These are phyloP conservation scores for Lepidothrix coronata DNA, from an alignment of 2,113 vertebrate genomes.

Conservation along the genomic window DNA sequence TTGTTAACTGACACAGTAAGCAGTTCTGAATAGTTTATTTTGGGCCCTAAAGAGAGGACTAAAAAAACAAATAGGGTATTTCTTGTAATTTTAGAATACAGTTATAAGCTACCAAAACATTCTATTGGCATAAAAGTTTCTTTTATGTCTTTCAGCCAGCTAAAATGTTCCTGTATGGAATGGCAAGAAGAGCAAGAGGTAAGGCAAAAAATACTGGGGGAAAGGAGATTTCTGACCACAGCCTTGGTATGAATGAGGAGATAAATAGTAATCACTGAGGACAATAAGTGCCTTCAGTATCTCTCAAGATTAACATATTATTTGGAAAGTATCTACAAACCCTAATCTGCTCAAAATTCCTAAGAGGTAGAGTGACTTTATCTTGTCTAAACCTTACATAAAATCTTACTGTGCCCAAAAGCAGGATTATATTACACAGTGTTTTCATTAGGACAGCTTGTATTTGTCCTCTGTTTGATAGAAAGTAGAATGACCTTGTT, in stretches of 20 bases:
- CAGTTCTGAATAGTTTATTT: not conserved
- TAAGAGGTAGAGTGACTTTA: not conserved
- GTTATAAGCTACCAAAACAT: not conserved
- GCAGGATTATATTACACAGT: not conserved
- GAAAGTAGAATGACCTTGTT: not conserved
- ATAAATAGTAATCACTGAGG: not conserved
- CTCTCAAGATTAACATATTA: not conserved
- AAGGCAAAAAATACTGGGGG: not conserved
- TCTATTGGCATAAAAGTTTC: not conserved
- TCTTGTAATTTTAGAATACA: not conserved
- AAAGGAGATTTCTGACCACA: not conserved
- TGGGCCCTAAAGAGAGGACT: not conserved
- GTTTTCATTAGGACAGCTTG: not conserved
- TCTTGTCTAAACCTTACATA: not conserved
- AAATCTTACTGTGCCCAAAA: not conserved
- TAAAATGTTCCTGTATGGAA: not conserved
- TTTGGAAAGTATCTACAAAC: not conserved
- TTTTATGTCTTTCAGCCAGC: not conserved
- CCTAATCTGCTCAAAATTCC: not conserved
- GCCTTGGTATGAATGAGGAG: not conserved
- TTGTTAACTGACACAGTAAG: not conserved
- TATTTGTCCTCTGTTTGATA: not conserved
- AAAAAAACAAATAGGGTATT: not conserved
- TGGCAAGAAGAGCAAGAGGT: not conserved
- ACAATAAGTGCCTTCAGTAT: not conserved